phyloP scores from a whole-genome alignment of 2,888 invertebrate species.

The Spodoptera picta region DNA sequence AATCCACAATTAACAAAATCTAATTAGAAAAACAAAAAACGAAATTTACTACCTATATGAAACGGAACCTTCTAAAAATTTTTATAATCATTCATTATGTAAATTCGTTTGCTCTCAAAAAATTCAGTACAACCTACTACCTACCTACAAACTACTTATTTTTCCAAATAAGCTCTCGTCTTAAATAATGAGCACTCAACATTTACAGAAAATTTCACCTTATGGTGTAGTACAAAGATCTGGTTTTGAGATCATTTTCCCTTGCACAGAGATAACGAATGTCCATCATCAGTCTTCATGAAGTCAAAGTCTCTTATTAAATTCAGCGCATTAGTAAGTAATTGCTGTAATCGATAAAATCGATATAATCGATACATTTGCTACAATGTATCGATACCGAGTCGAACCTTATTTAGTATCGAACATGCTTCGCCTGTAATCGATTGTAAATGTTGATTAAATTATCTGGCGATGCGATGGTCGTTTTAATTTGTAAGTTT shows the following conservation, averaged over 20 bases:
- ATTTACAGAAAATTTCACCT: neutral
- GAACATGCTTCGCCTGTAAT: constrained; percentile 21
- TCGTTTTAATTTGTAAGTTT: constrained; percentile 2
- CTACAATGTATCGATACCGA: constrained; percentile 47
- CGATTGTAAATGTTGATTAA: constrained; percentile 29
- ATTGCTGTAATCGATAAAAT: constrained; percentile 34
- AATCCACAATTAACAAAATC: too few relatives aligned
- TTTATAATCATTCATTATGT: too few relatives aligned
- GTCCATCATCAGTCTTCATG: constrained; percentile 11
- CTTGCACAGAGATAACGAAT: constrained; percentile 19
- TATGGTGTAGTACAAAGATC: neutral
- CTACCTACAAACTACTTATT: too few relatives aligned
- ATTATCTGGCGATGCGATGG: constrained; percentile 2
- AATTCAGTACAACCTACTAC: too few relatives aligned
- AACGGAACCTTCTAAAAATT: too few relatives aligned
- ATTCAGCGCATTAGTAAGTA: constrained; percentile 34
- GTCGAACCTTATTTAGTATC: constrained; percentile 32
- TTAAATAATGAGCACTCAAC: too few relatives aligned
- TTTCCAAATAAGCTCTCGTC: too few relatives aligned
- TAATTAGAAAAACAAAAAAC: too few relatives aligned
- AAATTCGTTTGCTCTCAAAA: too few relatives aligned
- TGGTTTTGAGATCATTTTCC: constrained; percentile 1
- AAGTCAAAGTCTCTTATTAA: constrained; percentile 33
- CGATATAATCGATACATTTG: constrained; percentile 11
- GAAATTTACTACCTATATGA: too few relatives aligned